Evolutionary conservation across 2,113 vertebrate species (phyloP), one percentile per base, ranked within the genome.

Genomic region (Colossoma macropomum): DNA sequence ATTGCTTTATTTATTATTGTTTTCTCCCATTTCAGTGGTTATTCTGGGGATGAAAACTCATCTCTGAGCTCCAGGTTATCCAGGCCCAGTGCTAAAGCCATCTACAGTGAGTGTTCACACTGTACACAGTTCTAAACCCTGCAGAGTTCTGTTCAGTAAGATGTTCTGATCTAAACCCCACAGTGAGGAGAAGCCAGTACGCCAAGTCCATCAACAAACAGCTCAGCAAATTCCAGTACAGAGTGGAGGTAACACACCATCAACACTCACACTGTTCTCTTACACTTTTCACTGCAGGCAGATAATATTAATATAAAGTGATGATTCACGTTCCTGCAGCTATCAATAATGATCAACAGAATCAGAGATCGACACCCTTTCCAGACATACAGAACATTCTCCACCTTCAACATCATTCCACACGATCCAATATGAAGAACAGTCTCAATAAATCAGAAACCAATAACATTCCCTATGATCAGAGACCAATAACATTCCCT

Each of bases 171-270:
- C 41, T 38, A 8, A 69, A 38, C 54, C 34, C 62, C 65, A 85
- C 92, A 98, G 97, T 93, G 76, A 95, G 96, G 56, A 95, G 97
- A 86, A 96, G 94, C 86, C 92, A 95, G 16, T 98, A 98, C 6
- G 82, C 92, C 1, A 87, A 90, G 15, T 89, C 70, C 23, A 71
- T 97, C 3, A 90, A 93, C 87, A 89, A 90, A 34, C 88, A 91
- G 66, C 91, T 95, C 48, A 75, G 83, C 34, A 89, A 84, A 21
- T 89, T 94, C 83, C 94, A 95, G 88, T 93, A 96, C 86, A 92
- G 92, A 70, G 96, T 98, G 13, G 96, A 98, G 96, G 97, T 98
- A 89, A 66, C 3, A 19, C 17, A 28, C n/a, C 25, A n/a, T 3
- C 8, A 45, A 62, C 60, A 21, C 56, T n/a, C 8, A 25, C 45